Percentiles rank a stretch among this genome's conserved stretches.
phyloP scores from a whole-genome alignment of 2,113 vertebrate genomes.

The Cyprinodon variegatus region DNA sequence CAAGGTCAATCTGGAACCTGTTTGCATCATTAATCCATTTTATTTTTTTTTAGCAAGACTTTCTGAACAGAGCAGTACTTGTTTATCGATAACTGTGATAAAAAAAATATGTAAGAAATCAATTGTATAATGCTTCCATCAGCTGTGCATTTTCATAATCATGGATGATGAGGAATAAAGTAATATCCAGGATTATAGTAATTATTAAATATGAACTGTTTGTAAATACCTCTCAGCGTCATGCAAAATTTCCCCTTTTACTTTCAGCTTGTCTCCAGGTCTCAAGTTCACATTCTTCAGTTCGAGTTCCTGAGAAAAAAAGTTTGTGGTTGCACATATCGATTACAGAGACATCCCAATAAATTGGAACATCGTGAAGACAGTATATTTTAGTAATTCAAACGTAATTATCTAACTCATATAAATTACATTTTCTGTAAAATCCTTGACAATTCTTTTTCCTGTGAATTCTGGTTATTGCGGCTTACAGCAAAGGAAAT shows the following conservation, averaged over 20 bases:
- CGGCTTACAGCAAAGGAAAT: background rate
- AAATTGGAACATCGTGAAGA: too few relatives aligned
- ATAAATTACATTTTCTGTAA: background rate
- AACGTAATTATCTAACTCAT: background rate
- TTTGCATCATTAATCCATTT: background rate
- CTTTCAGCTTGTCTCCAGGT: slow-evolving; percentile 80
- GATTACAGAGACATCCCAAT: background rate
- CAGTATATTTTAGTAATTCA: too few relatives aligned
- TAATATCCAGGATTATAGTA: background rate
- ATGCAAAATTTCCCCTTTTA: slow-evolving; percentile 80
- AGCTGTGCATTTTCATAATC: background rate
- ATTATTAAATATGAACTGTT: background rate
- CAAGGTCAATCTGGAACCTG: slow-evolving; percentile 90
- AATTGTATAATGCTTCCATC: background rate
- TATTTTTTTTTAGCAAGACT: background rate
- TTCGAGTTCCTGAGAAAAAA: slow-evolving; percentile 74
- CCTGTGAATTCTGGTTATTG: background rate
- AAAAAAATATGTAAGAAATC: background rate
- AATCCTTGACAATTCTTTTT: background rate
- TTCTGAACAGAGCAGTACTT: background rate
- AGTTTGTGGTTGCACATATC: background rate
- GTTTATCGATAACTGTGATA: background rate
- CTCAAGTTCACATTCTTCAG: slow-evolving; percentile 80
- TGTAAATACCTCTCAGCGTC: slow-evolving; percentile 69
- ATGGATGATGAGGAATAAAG: background rate